phyloP scores from a whole-genome alignment of 1,140 invertebrate species.

The Colletes gigas region DNA sequence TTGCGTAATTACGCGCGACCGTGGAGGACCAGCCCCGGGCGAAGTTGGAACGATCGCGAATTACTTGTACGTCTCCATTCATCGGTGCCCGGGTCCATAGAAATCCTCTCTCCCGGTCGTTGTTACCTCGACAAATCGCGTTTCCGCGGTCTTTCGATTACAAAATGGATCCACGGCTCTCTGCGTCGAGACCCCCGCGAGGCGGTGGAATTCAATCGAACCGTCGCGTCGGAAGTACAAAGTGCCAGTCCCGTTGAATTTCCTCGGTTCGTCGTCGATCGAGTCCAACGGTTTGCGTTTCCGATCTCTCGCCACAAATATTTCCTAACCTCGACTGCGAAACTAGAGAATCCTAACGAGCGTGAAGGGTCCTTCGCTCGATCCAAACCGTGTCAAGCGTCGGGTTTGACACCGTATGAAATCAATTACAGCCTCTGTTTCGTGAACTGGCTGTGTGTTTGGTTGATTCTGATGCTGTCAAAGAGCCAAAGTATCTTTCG shows the following conservation, averaged over 20 bases:
- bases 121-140: conserved; percentile 31
- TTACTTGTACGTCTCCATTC: conserved; percentile 9
- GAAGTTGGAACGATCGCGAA: background rate
- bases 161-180: conserved; percentile 12
- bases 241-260: no score
- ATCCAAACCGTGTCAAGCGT: no score
- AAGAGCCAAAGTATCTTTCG: no score
- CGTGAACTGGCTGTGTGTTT: no score
- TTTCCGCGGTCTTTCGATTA: conserved; percentile 23
- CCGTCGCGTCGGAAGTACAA: background rate
- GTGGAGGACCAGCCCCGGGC: background rate
- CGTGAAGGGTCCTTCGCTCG: no score
- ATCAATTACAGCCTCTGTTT: no score
- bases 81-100: background rate
- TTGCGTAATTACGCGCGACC: background rate
- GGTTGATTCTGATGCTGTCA: no score
- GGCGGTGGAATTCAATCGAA: background rate
- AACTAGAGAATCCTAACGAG: no score
- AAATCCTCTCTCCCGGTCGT: background rate
- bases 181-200: background rate
- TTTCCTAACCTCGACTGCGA: background rate
- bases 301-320: conserved; percentile 9
- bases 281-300: background rate
- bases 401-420: no score
- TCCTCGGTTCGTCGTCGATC: background rate